phyloP scores from a whole-genome alignment of 2,797 vertebrate genomes.

The Alauda arvensis region DNA sequence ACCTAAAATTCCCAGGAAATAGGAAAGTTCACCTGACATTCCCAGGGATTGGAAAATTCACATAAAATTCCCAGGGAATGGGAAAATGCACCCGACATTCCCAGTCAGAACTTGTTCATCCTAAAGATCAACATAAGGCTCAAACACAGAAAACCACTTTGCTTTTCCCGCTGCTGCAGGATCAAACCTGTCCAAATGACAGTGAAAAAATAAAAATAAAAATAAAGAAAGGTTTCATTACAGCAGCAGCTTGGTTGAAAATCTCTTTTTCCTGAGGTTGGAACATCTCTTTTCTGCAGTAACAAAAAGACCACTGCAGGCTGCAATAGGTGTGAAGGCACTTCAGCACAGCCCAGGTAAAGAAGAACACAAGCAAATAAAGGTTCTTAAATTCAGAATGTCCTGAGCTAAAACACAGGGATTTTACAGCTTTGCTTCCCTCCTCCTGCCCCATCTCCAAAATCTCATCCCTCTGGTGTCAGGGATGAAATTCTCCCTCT shows the following conservation, averaged over 20 bases:
- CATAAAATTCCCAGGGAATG: background rate
- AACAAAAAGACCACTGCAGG: background rate
- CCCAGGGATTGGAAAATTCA: background rate
- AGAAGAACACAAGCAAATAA: background rate
- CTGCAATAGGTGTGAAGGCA: background rate
- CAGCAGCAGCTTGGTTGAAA: background rate
- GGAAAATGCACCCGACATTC: background rate
- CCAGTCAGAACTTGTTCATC: rapidly evolving
- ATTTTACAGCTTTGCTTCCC: background rate
- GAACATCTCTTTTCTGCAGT: background rate
- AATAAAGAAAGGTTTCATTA: background rate
- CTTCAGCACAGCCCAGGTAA: background rate
- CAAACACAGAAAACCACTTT: rapidly evolving
- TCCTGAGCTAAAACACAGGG: background rate
- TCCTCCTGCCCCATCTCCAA: background rate
- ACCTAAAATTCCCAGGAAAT: background rate
- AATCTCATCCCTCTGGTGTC: background rate
- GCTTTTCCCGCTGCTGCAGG: background rate
- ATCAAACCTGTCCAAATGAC: background rate
- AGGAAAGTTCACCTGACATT: background rate
- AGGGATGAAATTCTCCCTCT: background rate
- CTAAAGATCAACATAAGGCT: rapidly evolving
- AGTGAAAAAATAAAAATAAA: background rate
- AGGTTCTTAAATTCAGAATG: background rate
- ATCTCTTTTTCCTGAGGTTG: background rate